A percentile compares a stretch with the other conserved stretches of the same genome.
Evolutionary conservation across 2,797 vertebrate species (phyloP).

Genomic region (Dermochelys coriacea): DNA sequence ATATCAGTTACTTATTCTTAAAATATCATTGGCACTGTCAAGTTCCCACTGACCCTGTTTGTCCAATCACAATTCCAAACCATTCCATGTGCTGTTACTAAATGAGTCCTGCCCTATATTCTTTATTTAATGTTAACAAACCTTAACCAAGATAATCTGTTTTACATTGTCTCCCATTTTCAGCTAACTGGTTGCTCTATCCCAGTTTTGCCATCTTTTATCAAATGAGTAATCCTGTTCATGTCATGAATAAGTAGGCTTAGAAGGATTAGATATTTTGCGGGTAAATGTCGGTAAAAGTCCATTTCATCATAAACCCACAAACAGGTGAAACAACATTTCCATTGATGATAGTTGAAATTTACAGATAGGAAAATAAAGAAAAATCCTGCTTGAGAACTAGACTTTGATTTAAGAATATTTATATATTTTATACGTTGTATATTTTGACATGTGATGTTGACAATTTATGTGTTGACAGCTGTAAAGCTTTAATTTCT

Average conservation of each 20-base stretch:
- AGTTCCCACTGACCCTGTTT: not conserved
- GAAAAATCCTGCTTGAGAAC: no score
- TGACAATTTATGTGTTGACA: no score
- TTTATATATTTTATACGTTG: no score
- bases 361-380: no score
- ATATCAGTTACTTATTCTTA: not conserved
- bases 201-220: not conserved
- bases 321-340: no score
- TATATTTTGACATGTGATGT: no score
- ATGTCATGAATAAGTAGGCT: not conserved
- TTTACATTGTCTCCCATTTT: not conserved
- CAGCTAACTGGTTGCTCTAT: not conserved
- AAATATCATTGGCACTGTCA: not conserved
- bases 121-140: not conserved
- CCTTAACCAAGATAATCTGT: not conserved
- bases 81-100: not conserved
- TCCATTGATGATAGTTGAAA: no score
- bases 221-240: not conserved
- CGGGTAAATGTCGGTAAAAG: no score
- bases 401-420: no score
- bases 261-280: not conserved
- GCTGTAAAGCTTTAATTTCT: no score
- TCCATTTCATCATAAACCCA: no score
- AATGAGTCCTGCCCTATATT: accelerated
- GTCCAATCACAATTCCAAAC: not conserved